Evolutionary conservation across 2,797 vertebrate genomes (phyloP).

Genomic region (Ara ararauna): DNA sequence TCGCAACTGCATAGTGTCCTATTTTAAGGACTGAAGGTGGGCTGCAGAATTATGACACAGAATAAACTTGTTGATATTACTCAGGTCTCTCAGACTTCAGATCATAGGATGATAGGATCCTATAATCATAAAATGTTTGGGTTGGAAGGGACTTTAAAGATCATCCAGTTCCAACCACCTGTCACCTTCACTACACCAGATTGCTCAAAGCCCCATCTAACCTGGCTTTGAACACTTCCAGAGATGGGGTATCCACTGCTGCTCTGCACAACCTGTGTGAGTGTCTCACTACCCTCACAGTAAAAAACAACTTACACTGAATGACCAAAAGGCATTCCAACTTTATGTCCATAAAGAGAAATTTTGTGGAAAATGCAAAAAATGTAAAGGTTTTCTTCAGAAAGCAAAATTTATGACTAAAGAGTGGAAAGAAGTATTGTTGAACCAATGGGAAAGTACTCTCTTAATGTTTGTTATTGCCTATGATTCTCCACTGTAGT

Average conservation of each 20-base stretch:
- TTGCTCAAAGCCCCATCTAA: background rate
- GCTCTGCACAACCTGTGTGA: background rate
- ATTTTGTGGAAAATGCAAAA: background rate
- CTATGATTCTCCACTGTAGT: background rate
- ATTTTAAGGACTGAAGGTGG: background rate
- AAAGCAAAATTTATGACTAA: background rate
- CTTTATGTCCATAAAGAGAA: background rate
- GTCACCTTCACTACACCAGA: background rate
- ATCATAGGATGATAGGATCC: background rate
- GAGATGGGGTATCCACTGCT: background rate
- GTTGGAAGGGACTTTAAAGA: background rate
- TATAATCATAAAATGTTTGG: background rate
- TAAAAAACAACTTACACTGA: background rate
- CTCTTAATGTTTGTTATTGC: background rate
- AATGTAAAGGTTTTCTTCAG: background rate
- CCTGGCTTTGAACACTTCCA: background rate
- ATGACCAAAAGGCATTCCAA: background rate
- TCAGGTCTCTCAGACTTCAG: background rate
- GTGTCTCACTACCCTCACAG: background rate
- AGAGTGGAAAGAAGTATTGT: rapidly evolving
- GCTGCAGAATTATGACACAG: background rate
- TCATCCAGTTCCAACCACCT: background rate
- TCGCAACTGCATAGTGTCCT: background rate
- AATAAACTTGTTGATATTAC: background rate
- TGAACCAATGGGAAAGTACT: background rate